Percentiles rank a stretch among this genome's conserved stretches.
phyloP scores from a whole-genome alignment of 2,888 invertebrate genomes.

The Periphyllus acericola region DNA sequence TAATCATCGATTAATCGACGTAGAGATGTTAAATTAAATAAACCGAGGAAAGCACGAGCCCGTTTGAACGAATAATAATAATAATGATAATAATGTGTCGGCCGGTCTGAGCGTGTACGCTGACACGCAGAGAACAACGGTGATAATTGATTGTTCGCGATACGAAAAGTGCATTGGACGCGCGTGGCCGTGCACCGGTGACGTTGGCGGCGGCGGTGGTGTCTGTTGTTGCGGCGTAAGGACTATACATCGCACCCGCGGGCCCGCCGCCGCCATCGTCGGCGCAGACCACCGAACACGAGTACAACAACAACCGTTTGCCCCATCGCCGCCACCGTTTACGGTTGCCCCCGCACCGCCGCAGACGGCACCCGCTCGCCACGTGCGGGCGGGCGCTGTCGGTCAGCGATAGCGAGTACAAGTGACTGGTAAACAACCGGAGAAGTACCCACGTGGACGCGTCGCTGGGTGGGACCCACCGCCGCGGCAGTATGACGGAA shows the following conservation, averaged over 20 bases:
- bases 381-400: slow-evolving; percentile 16
- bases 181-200: not conserved
- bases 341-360: not conserved
- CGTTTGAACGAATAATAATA: no score
- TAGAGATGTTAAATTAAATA: no score
- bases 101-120: no score
- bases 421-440: slow-evolving; percentile 31
- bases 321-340: not conserved
- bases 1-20: no score
- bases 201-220: not conserved
- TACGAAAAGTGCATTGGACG: slow-evolving; percentile 11
- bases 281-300: not conserved
- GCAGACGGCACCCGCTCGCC: slow-evolving; percentile 19
- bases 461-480: not conserved
- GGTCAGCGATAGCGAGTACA: slow-evolving; percentile 27
- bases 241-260: not conserved
- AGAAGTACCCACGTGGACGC: slow-evolving; percentile 6
- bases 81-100: no score
- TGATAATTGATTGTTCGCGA: not conserved
- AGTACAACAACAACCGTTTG: slow-evolving; percentile 31
- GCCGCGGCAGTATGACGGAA: not conserved
- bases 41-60: no score
- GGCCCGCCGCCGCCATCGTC: not conserved
- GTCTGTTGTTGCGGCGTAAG: not conserved
- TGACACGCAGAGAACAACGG: not conserved